Evolutionary conservation across 2,888 invertebrate genomes (phyloP).

Genomic region (Pocota personata): DNA sequence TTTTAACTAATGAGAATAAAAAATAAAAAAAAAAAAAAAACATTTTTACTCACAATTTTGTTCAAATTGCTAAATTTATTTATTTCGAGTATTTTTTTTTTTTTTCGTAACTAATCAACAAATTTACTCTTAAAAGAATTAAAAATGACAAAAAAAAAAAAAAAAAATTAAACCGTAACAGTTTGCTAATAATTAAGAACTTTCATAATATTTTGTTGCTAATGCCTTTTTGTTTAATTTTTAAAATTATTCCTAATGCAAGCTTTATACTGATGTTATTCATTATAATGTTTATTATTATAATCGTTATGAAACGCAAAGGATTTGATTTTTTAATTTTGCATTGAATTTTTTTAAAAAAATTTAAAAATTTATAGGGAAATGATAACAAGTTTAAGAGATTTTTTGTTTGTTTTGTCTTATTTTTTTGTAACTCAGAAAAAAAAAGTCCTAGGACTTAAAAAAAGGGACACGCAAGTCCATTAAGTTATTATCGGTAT

Average conservation of each 20-base stretch:
- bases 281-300: slow-evolving; percentile 53
- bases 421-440: slow-evolving; percentile 23
- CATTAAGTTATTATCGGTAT: slow-evolving; percentile 10
- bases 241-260: slow-evolving; percentile 56
- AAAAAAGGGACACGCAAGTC: slow-evolving; percentile 36
- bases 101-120: slow-evolving; percentile 27
- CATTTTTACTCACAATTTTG: slow-evolving; percentile 24
- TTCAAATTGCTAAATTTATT: slow-evolving; percentile 30
- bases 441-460: neutral
- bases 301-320: slow-evolving; percentile 48
- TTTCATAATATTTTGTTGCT: slow-evolving; percentile 58
- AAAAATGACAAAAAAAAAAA: slow-evolving; percentile 19
- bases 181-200: slow-evolving; percentile 59
- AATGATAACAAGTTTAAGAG: neutral
- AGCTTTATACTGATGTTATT: slow-evolving; percentile 64
- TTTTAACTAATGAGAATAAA: neutral
- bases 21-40: neutral
- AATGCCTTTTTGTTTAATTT: slow-evolving; percentile 61
- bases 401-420: neutral
- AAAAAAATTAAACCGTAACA: slow-evolving; percentile 52
- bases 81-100: slow-evolving; percentile 15
- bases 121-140: slow-evolving; percentile 13
- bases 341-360: slow-evolving; percentile 49
- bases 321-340: slow-evolving; percentile 51
- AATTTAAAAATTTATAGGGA: neutral